phyloP scores from a whole-genome alignment of 2,113 vertebrate species.

The Synchiropus splendidus region DNA sequence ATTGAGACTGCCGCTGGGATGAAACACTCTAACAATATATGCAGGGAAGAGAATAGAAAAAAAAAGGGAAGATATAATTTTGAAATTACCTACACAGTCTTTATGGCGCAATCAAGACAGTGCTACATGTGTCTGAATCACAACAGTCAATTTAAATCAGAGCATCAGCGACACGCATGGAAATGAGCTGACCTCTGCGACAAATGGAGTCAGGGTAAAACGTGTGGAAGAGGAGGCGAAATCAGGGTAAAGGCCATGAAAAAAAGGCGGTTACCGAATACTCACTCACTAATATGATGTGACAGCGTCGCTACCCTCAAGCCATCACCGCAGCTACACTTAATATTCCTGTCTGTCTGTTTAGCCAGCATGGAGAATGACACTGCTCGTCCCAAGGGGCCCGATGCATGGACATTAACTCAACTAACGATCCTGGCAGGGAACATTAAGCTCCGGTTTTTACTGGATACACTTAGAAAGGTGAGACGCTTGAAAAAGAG shows the following conservation, averaged over 20 bases:
- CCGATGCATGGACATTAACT: constrained; percentile 57
- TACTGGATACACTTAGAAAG: constrained; percentile 15
- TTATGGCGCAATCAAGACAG: too few relatives aligned
- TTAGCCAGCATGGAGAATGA: constrained; percentile 43
- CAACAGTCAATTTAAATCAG: constrained; percentile 23
- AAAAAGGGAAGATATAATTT: constrained; percentile 7
- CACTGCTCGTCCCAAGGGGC: constrained; percentile 34
- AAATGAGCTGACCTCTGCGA: not conserved
- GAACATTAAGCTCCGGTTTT: constrained; percentile 30
- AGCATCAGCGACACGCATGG: constrained; percentile 1
- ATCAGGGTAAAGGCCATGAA: constrained; percentile 2
- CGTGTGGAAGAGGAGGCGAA: constrained; percentile 3
- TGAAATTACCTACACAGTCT: not conserved
- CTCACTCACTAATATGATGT: constrained; percentile 48
- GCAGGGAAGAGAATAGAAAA: constrained; percentile 1
- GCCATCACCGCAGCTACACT: constrained; percentile 35
- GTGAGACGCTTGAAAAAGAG: constrained; percentile 6
- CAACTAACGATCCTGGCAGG: constrained; percentile 51
- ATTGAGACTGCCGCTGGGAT: too few relatives aligned
- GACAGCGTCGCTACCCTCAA: constrained; percentile 38
- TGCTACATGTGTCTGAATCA: constrained; percentile 9
- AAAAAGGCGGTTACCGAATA: constrained; percentile 12
- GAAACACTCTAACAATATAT: not conserved
- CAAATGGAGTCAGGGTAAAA: constrained; percentile 1
- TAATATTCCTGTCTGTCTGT: constrained; percentile 40